Evolutionary conservation across 2,113 vertebrate genomes (phyloP), one percentile per base, ranked within the genome.

Genomic region (Gadus chalcogrammus): DNA sequence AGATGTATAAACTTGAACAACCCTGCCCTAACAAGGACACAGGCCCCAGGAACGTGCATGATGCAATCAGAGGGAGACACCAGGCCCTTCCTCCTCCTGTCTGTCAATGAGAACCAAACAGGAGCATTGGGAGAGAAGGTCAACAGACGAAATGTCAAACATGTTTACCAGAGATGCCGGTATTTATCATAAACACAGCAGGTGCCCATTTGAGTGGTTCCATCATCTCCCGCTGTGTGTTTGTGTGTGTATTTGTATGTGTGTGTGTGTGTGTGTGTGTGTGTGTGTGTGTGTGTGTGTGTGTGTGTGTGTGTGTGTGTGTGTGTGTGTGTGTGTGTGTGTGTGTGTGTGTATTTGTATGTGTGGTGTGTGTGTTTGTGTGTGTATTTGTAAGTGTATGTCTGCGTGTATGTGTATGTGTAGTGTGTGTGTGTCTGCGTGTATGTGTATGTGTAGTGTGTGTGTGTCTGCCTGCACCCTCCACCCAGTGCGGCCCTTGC

Each of bases 131-230:
- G 20, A 81, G 62, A 79, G 79, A 91, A 90, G 90, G 76, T 90
- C 90, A 91, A 81, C 60, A 60, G 4, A n/a, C 74, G 81, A 89
- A 89, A 91, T 89, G 75, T 87, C 82, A 85, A 78, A 73, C 69
- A 7, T 91, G 79, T 91, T 93, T 84, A 73, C 81, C 80, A 81
- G 74, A 87, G 77, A 7, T 83, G 77, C 65, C 81, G 28, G 69
- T 83, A 70, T 85, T 83, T 86, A 80, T 88, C 79, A 84, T 52
- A 80, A 90, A 81, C 81, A 80, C 77, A 78, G 82, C 81, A 83
- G 79, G 77, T 80, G 84, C 74, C 69, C 64, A 82, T 88, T 69
- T 75, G 62, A 18, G 69, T 48, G 42, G 42, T 48, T 48, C 42
- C 42, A 48, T 48, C 42, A 48, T 48, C 42, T 48, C 42, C 42